Percentiles rank a stretch among this genome's conserved stretches.
Evolutionary conservation across 1,140 invertebrate genomes (phyloP).

Genomic region (Aphidius gifuensis): DNA sequence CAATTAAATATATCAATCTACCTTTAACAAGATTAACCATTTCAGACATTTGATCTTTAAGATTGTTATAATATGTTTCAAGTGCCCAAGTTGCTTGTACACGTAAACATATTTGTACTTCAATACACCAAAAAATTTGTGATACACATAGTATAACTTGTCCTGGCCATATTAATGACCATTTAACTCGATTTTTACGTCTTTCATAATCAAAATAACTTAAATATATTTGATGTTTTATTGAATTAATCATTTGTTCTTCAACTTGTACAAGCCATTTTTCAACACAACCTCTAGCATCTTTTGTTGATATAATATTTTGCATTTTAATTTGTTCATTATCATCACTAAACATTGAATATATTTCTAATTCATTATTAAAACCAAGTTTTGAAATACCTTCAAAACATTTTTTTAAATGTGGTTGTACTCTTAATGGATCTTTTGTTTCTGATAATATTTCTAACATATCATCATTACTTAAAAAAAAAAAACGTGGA

Average conservation of each 20-base stretch:
- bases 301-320: conserved; percentile 70
- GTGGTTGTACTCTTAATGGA: conserved; percentile 81
- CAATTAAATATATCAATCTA: conserved; percentile 1
- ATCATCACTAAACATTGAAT: conserved; percentile 82
- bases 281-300: conserved; percentile 85
- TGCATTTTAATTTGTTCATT: conserved; percentile 74
- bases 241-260: conserved; percentile 75
- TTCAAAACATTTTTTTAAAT: conserved; percentile 91
- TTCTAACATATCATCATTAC: conserved; percentile 93
- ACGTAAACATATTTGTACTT: conserved; percentile 69
- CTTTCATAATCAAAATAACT: conserved; percentile 70
- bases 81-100: conserved; percentile 58
- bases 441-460: conserved; percentile 92
- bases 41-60: conserved; percentile 62
- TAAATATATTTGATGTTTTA: conserved; percentile 69
- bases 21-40: conserved; percentile 57
- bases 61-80: conserved; percentile 55
- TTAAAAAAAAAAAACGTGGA: conserved; percentile 91
- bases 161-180: conserved; percentile 84
- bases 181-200: conserved; percentile 61
- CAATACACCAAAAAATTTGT: conserved; percentile 84
- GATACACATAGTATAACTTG: conserved; percentile 86
- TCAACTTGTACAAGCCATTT: conserved; percentile 89
- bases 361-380: conserved; percentile 74
- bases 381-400: conserved; percentile 59